Percentiles rank a stretch among this genome's conserved stretches.
Conservation (phyloP, 2,888 invertebrate genomes). For the Alviniconcha strummeri region DNA sequence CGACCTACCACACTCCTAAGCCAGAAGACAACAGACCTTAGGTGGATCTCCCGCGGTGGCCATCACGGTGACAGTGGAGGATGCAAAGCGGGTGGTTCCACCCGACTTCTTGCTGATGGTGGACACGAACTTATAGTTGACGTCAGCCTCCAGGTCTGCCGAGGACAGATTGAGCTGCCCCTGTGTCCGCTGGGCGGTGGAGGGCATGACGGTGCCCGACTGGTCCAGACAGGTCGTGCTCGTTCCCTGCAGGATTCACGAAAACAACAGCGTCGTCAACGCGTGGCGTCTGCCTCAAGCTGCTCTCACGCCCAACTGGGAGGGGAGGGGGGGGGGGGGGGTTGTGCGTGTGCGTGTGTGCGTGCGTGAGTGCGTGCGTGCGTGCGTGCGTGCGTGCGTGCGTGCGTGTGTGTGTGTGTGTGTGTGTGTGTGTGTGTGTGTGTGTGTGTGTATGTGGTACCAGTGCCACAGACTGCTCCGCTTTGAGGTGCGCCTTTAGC, state of each 20-base stretch:
- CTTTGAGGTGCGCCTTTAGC: no score
- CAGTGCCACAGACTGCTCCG: no score
- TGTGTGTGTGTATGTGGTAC: no score
- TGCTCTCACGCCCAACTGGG: no score
- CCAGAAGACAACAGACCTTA: background rate
- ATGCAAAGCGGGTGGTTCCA: slow-evolving; percentile 7
- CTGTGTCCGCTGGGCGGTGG: background rate
- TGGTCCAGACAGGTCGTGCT: slow-evolving; percentile 12
- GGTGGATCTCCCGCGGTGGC: slow-evolving; percentile 25
- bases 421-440: no score
- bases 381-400: no score
- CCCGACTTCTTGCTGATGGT: slow-evolving; percentile 27
- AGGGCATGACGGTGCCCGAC: slow-evolving; percentile 11
- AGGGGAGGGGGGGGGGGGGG: no score
- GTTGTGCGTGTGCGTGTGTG: no score
- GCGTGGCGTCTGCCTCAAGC: no score
- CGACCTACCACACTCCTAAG: background rate
- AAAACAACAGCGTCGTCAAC: no score
- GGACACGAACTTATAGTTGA: slow-evolving; percentile 4
- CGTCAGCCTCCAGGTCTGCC: background rate
- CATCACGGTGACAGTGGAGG: slow-evolving; percentile 19
- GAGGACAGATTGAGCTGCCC: slow-evolving; percentile 6
- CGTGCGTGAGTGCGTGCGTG: no score
- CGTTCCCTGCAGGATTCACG: background rate
- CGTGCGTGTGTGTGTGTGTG: no score